Base-by-base conservation (phyloP, 2,888 invertebrate genomes). In the Amblyteles armatorius region DNA sequence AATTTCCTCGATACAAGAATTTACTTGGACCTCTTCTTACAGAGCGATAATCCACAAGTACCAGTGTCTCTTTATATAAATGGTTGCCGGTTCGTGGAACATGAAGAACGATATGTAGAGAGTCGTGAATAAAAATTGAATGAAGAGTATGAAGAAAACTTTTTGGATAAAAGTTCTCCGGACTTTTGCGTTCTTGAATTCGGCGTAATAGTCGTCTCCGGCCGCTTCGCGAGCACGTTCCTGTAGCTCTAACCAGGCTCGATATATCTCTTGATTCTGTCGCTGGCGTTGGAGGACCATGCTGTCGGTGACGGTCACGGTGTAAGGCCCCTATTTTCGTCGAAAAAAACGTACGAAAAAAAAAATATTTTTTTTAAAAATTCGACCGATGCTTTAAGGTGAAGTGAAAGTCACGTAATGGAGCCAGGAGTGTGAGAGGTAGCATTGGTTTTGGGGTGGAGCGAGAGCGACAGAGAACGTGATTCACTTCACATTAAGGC, bases 131-230 rank as follows among this genome's bases (percentile, higher is more conserved):
- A 94, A 67, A 55, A 96, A 91, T 89, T 96, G 96, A 2, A 94
- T 71, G 79, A 94, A 92, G 26, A 96, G 92, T 67, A 96, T 95
- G 44, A 94, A 92, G 90, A 96, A 96, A 19, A 96, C 95, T 91
- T 95, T 95, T 91, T 94, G 91, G 7, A 94, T 88, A 78, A 94
- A 94, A 29, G 73, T 88, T 60, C 93, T 89, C 48, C 94, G 90
- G 40, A 94, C 87, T 69, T 85, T 77, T 0, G 74, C 77, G 26
- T 89, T 60, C 65, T 91, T 91, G 73, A 93, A 93, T 33, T 92
- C 91, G 3, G 89, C 92, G 4, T 87, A 50, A 44, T 91, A 93
- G 26, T 87, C 85, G 0, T 91, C 90, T 6, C 77, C 85, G n/a
- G 85, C 83, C 7, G 50, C 29, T 13, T 67, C 74, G 0, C 72